A percentile compares a stretch with the other conserved stretches of the same genome.
Conservation (phyloP, 2,113 vertebrate species). For the Chaetorhynchus papuensis region DNA sequence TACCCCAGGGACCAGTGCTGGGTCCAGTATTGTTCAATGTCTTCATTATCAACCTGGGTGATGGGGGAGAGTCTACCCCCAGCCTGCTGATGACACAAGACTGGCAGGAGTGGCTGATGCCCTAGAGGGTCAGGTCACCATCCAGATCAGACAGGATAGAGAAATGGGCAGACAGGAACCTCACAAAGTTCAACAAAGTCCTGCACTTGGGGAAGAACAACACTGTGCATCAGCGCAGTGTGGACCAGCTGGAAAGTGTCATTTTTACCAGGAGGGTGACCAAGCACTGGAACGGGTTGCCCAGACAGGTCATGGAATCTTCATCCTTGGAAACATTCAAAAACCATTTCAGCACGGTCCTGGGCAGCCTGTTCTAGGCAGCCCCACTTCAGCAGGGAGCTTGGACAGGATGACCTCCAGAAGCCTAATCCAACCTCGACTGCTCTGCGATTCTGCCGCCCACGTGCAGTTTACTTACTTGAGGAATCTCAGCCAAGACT, state of each 20-base stretch:
- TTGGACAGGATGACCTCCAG: not conserved
- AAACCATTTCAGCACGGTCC: not conserved
- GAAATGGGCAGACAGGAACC: not conserved
- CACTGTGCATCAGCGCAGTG: not conserved
- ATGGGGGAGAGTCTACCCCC: not conserved
- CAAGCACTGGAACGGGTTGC: not conserved
- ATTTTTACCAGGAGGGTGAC: not conserved
- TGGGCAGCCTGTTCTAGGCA: not conserved
- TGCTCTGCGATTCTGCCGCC: accelerated
- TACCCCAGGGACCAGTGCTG: not conserved
- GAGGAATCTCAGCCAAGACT: slow-evolving; percentile 82
- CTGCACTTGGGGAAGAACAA: not conserved
- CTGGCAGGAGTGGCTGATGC: not conserved
- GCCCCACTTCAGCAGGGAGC: not conserved
- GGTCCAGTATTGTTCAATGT: not conserved
- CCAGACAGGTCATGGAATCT: not conserved
- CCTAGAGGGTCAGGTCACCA: not conserved
- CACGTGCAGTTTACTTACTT: slow-evolving; percentile 74
- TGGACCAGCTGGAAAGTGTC: not conserved
- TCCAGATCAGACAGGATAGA: not conserved
- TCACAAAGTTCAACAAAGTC: not conserved
- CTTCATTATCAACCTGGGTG: accelerated
- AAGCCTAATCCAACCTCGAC: not conserved
- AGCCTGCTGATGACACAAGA: not conserved
- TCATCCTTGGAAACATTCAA: not conserved